phyloP scores from a whole-genome alignment of 2,113 vertebrate species.

The Dasypus novemcinctus region DNA sequence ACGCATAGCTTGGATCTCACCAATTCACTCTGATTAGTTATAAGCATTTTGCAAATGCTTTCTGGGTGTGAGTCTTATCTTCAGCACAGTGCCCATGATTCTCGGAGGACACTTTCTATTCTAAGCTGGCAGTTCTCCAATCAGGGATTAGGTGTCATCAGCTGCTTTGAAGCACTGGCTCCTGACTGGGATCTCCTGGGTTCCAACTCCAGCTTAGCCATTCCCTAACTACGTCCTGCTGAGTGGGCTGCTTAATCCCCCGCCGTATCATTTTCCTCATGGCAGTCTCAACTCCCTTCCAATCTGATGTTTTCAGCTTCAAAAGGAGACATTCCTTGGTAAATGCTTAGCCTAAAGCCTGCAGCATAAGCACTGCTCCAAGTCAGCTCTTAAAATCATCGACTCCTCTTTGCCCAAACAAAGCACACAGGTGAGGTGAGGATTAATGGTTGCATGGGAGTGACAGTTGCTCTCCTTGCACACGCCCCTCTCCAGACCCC shows the following conservation, averaged over 20 bases:
- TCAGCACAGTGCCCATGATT: not conserved
- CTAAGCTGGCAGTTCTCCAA: not conserved
- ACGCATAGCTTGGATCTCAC: fast-evolving
- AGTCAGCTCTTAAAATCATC: not conserved
- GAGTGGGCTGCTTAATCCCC: not conserved
- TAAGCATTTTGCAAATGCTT: not conserved
- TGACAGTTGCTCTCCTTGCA: fast-evolving
- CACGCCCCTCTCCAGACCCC: not conserved
- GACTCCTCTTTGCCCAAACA: no score
- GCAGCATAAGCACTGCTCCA: not conserved
- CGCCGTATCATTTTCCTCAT: not conserved
- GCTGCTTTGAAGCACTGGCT: not conserved
- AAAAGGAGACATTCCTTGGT: not conserved
- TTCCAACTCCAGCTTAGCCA: not conserved
- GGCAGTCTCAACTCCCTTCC: not conserved
- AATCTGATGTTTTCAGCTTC: not conserved
- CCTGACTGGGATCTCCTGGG: not conserved
- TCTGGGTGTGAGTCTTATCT: not conserved
- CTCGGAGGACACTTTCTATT: not conserved
- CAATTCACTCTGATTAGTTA: not conserved
- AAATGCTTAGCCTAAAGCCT: not conserved
- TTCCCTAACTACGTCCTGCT: not conserved
- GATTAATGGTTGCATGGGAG: not conserved
- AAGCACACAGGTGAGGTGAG: no score
- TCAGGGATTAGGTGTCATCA: not conserved